Percentiles rank a stretch among this genome's conserved stretches.
phyloP scores from a whole-genome alignment of 2,113 vertebrate species.

The Cyprinus carpio region DNA sequence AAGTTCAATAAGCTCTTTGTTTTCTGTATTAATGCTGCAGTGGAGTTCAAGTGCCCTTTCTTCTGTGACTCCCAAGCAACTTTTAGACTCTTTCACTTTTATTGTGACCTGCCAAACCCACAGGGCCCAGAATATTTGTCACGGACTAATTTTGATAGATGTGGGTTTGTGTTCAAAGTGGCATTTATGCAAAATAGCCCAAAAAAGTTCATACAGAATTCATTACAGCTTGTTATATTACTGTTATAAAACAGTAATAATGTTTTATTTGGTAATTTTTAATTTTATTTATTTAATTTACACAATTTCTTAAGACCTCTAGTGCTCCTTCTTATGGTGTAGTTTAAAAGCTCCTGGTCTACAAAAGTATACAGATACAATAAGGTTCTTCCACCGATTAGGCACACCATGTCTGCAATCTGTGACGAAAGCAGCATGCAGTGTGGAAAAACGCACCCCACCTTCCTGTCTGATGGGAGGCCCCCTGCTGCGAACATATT shows the following conservation, averaged over 20 bases:
- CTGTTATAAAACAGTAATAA: too few species aligned
- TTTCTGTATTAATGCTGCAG: slow-evolving; percentile 48
- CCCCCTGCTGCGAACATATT: background rate
- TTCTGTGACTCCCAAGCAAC: slow-evolving; percentile 17
- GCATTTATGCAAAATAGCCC: slow-evolving; percentile 30
- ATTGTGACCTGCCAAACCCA: slow-evolving; percentile 14
- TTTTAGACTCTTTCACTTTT: slow-evolving; percentile 35
- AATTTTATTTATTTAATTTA: background rate
- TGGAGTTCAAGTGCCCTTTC: slow-evolving; percentile 46
- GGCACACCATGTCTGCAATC: background rate
- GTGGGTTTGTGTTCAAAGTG: slow-evolving; percentile 17
- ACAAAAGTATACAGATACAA: background rate
- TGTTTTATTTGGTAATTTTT: background rate
- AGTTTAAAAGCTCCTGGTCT: background rate
- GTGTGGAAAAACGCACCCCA: background rate
- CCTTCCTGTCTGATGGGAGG: slow-evolving; percentile 1
- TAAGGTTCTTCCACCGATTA: background rate
- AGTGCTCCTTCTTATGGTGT: background rate
- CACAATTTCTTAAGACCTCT: background rate
- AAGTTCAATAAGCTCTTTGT: slow-evolving; percentile 60
- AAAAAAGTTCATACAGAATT: background rate
- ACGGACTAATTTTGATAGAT: slow-evolving; percentile 46
- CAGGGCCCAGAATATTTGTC: background rate
- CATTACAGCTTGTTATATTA: too few species aligned
- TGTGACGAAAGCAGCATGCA: background rate